A percentile compares a stretch with the other conserved stretches of the same genome.
Conservation (phyloP, 2,888 invertebrate genomes). For the Sinotaia quadrata region DNA sequence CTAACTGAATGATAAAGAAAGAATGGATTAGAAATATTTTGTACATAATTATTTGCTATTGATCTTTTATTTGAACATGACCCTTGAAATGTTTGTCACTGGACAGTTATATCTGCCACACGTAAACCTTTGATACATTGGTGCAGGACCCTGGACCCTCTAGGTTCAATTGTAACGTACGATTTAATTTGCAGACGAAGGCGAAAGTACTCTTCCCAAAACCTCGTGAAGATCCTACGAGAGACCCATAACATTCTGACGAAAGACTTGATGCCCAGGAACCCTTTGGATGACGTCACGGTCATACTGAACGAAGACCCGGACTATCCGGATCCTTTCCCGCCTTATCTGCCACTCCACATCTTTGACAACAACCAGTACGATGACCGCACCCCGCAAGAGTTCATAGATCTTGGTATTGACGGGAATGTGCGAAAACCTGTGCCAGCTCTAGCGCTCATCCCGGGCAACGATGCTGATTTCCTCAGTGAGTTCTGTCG, state of each 20-base stretch:
- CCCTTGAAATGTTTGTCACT: no score
- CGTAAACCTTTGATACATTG: no score
- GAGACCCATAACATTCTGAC: constrained; percentile 58
- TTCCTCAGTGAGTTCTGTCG: constrained; percentile 45
- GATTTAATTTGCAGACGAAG: constrained; percentile 65
- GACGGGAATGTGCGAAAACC: constrained; percentile 82
- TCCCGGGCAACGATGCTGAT: constrained; percentile 74
- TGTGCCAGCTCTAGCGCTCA: constrained; percentile 82
- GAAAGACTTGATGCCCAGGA: constrained; percentile 69
- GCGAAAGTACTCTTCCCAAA: constrained; percentile 61
- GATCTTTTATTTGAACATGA: no score
- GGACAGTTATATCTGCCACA: no score
- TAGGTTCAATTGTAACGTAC: no score
- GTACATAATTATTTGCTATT: no score
- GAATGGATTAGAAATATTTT: no score
- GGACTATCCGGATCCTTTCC: constrained; percentile 69
- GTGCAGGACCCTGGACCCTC: no score
- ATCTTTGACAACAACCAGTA: constrained; percentile 80
- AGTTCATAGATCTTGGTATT: constrained; percentile 84
- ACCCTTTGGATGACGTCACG: constrained; percentile 47
- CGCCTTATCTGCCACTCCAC: constrained; percentile 77
- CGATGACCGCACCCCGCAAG: constrained; percentile 79
- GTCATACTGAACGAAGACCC: constrained; percentile 59
- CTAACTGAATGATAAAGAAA: no score
- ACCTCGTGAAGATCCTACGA: constrained; percentile 58